Conservation (phyloP, 2,113 vertebrate genomes). For the Lota lota region DNA sequence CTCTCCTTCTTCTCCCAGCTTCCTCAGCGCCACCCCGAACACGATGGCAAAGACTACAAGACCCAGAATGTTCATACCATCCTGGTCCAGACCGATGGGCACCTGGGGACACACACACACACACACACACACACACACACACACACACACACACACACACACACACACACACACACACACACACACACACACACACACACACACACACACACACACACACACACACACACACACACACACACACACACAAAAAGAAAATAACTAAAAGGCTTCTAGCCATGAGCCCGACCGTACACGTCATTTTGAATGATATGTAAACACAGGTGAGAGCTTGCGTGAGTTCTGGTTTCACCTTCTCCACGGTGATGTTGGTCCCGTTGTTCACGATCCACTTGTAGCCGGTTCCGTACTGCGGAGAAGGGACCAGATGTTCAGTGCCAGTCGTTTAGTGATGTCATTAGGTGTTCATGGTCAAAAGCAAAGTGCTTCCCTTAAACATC, state of each 20-base stretch:
- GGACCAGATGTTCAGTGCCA: background rate
- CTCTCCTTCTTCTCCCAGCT: constrained; percentile 85
- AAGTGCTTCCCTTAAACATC: no score
- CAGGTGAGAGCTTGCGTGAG: no score
- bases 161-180: no score
- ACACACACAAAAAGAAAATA: no score
- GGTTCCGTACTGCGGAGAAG: constrained; percentile 71
- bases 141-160: no score
- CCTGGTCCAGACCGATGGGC: constrained; percentile 66
- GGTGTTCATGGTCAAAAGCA: no score
- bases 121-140: background rate
- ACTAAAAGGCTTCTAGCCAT: no score
- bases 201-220: background rate
- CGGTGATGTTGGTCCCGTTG: constrained; percentile 41
- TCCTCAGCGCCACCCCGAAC: constrained; percentile 85
- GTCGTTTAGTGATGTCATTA: no score
- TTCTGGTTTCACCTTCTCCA: constrained; percentile 69
- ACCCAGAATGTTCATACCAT: constrained; percentile 90
- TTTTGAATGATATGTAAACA: no score
- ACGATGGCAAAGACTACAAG: constrained; percentile 87
- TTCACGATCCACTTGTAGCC: constrained; percentile 56
- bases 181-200: background rate
- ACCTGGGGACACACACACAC: constrained; percentile 53
- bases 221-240: no score
- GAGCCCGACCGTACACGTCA: no score